Evolutionary conservation across 2,888 invertebrate species (phyloP), one percentile per base, ranked within the genome.

Genomic region (Melinaea marsaeus): DNA sequence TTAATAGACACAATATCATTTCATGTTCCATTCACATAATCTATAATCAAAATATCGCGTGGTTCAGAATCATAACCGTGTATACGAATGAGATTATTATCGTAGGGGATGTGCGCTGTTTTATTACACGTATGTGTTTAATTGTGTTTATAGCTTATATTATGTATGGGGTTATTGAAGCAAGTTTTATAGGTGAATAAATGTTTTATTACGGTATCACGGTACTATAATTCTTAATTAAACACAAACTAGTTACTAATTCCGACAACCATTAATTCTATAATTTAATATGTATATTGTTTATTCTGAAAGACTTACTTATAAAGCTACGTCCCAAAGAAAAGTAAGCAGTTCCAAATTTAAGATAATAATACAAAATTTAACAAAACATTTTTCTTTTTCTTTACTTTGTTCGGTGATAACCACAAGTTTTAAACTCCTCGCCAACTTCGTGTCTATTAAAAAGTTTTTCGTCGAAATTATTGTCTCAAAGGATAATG

Each of bases 401-500:
- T 60, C 37, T 32, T 13, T 42, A 37, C 45, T 55, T 60, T 45
- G 42, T 45, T 42, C 51, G 54, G 37, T 54, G 47, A 37, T 54
- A 51, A 13, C 13, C 58, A 35, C 33, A 22, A 58, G 47, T 55
- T 55, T 33, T n/a, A 37, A 37, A 58, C 35, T 47, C 47, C 35
- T 55, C n/a, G 22, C 13, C 54, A 61, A 59, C 37, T 61, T 63
- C n/a, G 58, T 32, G 46, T 63, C 61, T 61, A 59, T 61, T 56
- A 61, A 66, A 63, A 63, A 54, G 37, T 48, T 63, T 56, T 11
- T 33, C 42, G 42, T 13, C 46, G 55, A 57, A 66, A 59, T 61
- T 66, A 61, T 66, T 60, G 55, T 61, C 56, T 66, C 13, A 61
- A 57, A 66, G 47, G 57, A 63, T 66, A 66, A 63, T 66, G 59